Evolutionary conservation across 1,140 invertebrate genomes (phyloP), one percentile per base, ranked within the genome.

Genomic region (Drosophila cardini): DNA sequence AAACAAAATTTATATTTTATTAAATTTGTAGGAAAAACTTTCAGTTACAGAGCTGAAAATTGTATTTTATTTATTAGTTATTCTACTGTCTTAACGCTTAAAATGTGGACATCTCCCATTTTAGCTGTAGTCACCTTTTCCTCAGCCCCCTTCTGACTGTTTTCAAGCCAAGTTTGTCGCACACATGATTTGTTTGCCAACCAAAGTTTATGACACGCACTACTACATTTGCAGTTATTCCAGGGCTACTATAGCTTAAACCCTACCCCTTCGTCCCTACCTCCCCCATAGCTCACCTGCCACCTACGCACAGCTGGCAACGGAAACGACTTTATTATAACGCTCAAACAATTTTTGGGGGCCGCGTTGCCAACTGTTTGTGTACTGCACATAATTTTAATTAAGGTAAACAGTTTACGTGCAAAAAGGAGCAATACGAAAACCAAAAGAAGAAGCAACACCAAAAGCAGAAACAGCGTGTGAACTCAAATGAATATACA

Each of bases 381-480:
- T 69, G 56, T 46, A 58, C 71, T 63, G 64, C 71, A 76, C 63
- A 76, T 76, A 73, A 77, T 77, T 80, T 80, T 80, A 80, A 80
- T 80, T 80, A 80, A 80, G 77, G 74, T 77, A 80, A 80, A 80
- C 77, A 80, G 75, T 80, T 80, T 77, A 73, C 68, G 42, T 60
- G 72, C 45, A 58, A 74, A 70, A 38, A 53, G 38, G 45, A 53
- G 40, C 45, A 46, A 16, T 30, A 45, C 21, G 36, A 34, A 30
- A 18, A 60, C 15, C 55, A 21, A 34, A 32, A 64, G 34, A 18
- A 16, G 6, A 18, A 64, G 16, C 63, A 10, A 30, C 46, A 71
- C 30, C 18, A 48, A 55, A 30, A 48, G 57, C 30, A 13, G 56
- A 55, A 69, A 48, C 64, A 69, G 71, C 71, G 56, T 69, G 71